phyloP scores from a whole-genome alignment of 2,888 invertebrate species.

The Liodrosophila aerea region DNA sequence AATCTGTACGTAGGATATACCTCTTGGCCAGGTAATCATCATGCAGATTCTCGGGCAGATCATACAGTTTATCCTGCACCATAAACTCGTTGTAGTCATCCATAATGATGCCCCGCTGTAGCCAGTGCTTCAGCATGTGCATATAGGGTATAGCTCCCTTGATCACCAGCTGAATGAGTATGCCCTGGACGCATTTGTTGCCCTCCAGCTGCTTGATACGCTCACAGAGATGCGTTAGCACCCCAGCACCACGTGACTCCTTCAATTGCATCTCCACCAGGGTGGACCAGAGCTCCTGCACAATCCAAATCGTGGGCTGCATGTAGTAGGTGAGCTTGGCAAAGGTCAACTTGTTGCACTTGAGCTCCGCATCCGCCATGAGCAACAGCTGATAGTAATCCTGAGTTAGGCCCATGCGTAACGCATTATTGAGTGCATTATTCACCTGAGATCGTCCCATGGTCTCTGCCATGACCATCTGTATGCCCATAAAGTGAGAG shows the following conservation, averaged over 20 bases:
- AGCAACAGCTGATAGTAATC: constrained; percentile 90
- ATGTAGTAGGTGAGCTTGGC: constrained; percentile 96
- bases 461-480: constrained; percentile 86
- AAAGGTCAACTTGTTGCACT: constrained; percentile 88
- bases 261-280: constrained; percentile 92
- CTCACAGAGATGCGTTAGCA: constrained; percentile 92
- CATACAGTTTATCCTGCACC: constrained; percentile 88
- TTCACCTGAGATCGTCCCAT: constrained; percentile 91
- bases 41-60: constrained; percentile 87
- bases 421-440: constrained; percentile 93
- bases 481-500: constrained; percentile 92
- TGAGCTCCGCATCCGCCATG: constrained; percentile 90
- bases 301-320: constrained; percentile 92
- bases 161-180: constrained; percentile 92
- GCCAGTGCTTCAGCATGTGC: constrained; percentile 95
- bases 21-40: constrained; percentile 98
- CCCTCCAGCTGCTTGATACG: constrained; percentile 89
- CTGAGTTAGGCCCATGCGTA: constrained; percentile 88
- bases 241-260: constrained; percentile 86
- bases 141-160: constrained; percentile 95
- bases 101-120: constrained; percentile 95
- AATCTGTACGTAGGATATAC: constrained; percentile 91
- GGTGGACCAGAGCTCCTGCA: constrained; percentile 91
- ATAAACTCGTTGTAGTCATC: constrained; percentile 96
- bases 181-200: constrained; percentile 89